phyloP scores from a whole-genome alignment of 37 sponge, comb jelly and placozoan genomes.

The Ephydatia muelleri region DNA sequence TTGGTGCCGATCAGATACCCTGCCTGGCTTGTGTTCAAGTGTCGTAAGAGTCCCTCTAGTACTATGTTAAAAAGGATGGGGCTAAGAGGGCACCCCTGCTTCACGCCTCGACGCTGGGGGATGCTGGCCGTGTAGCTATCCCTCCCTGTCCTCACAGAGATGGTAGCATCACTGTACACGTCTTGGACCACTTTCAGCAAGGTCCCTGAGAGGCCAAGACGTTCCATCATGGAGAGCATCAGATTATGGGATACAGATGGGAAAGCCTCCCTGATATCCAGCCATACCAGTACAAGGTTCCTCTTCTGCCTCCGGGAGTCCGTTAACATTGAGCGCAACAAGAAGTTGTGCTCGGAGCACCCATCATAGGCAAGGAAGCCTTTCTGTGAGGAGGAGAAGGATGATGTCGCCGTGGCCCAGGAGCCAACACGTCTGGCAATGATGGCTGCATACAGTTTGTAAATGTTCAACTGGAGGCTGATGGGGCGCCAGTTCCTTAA shows the following conservation, averaged over 20 bases:
- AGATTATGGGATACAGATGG: no score
- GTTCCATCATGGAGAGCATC: background rate
- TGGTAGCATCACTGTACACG: background rate
- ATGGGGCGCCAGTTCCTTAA: no score
- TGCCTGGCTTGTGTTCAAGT: background rate
- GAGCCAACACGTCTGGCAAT: no score
- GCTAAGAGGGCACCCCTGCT: background rate
- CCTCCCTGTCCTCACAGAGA: background rate
- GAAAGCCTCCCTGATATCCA: no score
- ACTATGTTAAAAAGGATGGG: background rate
- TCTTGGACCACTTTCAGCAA: background rate
- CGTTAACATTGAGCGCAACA: no score
- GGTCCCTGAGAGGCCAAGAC: no score
- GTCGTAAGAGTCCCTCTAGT: background rate
- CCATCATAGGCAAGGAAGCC: no score
- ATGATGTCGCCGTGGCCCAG: background rate
- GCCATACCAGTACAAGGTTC: conserved; percentile 22
- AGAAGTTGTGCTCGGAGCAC: no score
- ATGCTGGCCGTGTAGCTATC: background rate
- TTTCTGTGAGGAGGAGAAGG: conserved; percentile 9
- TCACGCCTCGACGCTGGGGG: background rate
- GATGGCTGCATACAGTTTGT: no score
- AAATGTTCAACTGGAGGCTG: no score
- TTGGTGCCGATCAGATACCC: background rate
- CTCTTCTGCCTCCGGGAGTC: no score